These are phyloP conservation scores for Zosterops japonicus DNA, from an alignment of 2,113 vertebrate genomes.

Conservation along the genomic window DNA sequence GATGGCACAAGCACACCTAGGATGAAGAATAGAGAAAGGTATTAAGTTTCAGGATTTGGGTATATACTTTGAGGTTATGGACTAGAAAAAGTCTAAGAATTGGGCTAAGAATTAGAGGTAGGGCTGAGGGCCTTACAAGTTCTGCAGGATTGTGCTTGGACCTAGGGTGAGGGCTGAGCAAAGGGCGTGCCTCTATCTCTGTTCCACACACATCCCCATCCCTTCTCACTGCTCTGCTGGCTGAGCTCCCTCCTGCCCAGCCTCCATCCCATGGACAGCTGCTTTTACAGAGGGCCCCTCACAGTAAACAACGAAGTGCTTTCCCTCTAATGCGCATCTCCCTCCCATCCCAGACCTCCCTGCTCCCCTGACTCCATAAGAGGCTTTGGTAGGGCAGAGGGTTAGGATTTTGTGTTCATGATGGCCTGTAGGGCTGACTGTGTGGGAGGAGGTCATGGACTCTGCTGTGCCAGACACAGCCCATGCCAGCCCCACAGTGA, in stretches of 20 bases:
- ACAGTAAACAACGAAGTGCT: accelerated
- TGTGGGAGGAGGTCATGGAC: background rate
- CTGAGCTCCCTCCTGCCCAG: background rate
- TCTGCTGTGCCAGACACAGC: background rate
- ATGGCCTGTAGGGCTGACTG: background rate
- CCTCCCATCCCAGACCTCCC: background rate
- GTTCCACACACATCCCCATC: background rate
- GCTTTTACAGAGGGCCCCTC: background rate
- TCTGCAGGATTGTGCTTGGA: background rate
- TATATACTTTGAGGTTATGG: background rate
- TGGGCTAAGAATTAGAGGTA: background rate
- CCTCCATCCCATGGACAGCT: background rate
- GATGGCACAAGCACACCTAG: background rate
- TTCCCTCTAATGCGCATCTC: background rate
- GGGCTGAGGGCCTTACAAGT: background rate
- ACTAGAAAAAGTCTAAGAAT: background rate
- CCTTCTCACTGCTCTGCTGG: background rate
- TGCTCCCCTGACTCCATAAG: background rate
- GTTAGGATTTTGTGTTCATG: background rate
- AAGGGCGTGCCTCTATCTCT: background rate
- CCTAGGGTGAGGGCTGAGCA: background rate
- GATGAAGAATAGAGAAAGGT: background rate
- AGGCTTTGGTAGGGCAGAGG: background rate
- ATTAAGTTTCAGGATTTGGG: background rate
- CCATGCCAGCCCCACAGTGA: background rate